Percentiles rank a stretch among this genome's conserved stretches.
These are phyloP conservation scores for Arnoldichthys spilopterus DNA, from an alignment of 2,797 vertebrate genomes.

Conservation along the genomic window DNA sequence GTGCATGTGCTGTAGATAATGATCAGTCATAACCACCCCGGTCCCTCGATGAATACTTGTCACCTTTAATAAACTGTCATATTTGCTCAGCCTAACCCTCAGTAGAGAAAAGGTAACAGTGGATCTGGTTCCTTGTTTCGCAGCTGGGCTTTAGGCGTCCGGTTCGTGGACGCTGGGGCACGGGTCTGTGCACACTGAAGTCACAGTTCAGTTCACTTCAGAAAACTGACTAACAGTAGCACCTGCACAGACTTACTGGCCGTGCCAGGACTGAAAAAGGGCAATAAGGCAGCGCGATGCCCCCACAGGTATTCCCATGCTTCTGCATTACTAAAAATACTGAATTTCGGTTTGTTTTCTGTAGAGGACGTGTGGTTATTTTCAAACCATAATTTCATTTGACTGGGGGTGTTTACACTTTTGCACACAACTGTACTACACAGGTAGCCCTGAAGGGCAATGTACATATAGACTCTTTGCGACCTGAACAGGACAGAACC, in stretches of 20 bases:
- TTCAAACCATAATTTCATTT: too few species aligned
- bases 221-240: constrained; percentile 37
- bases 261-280: constrained; percentile 1
- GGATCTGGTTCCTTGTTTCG: not conserved
- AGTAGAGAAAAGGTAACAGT: not conserved
- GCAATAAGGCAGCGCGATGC: constrained; percentile 1
- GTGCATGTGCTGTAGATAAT: constrained; percentile 42
- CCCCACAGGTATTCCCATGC: not conserved
- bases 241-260: constrained; percentile 40
- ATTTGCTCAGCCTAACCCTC: constrained; percentile 25
- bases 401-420: too few species aligned
- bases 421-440: too few species aligned
- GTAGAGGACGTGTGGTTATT: too few species aligned
- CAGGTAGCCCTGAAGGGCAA: too few species aligned
- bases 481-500: not conserved
- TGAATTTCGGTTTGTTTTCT: too few species aligned
- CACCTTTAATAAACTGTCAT: constrained; percentile 45
- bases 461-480: not conserved
- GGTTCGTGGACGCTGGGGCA: not conserved
- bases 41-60: constrained; percentile 39
- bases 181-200: too few species aligned
- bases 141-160: not conserved
- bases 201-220: constrained; percentile 39
- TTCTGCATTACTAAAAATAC: too few species aligned
- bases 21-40: constrained; percentile 43